Base-by-base conservation (phyloP, 2,888 invertebrate genomes). In the Dicyrtoma fusca region DNA sequence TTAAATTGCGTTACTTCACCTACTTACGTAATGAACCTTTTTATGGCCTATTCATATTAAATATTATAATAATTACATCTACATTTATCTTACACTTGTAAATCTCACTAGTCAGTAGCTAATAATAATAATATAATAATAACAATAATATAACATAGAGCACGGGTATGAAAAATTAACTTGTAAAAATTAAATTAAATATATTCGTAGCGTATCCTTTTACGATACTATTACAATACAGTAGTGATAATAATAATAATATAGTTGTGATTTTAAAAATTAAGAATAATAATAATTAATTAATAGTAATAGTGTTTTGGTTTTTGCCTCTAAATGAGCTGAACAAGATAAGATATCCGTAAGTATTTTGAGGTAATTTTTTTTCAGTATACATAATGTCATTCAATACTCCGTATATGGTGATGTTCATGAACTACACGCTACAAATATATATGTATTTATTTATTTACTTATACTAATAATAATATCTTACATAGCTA, bases 131-230 rank as follows among this genome's bases (percentile, higher is more conserved):
- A 57, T 57, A 57, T 57, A 11, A 49, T 49, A 49, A 17, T 49
- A 49, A 49, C n/a, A 17, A 49, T 57, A 57, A 17, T 34, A 34
- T 26, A 59, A 26, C n/a, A 19, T 45, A 45, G n/a, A 47, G 63
- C 63, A 63, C 47, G 47, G 63, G 63, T 63, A 61, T 61, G 47
- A 63, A 63, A 63, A 63, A 47, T 47, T 45, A 63, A 63, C 26
- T 55, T 21, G 13, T 21, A 26, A 57, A 34, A 34, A 34, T 34
- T 34, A 34, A 34, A 34, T 34, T 34, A 34, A 34, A 34, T 34
- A 34, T 34, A 34, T 34, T 8, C 34, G 3, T 34, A 34, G 34
- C 3, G 34, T 34, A 34, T 34, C 34, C 34, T 34, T 8, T 34
- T 8, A 34, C 3, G 34, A 34, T 34, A 34, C 34, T 3, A 34